Percentiles rank a stretch among this genome's conserved stretches.
Conservation (phyloP, 2,888 invertebrate species). For the Erpobdella octoculata region DNA sequence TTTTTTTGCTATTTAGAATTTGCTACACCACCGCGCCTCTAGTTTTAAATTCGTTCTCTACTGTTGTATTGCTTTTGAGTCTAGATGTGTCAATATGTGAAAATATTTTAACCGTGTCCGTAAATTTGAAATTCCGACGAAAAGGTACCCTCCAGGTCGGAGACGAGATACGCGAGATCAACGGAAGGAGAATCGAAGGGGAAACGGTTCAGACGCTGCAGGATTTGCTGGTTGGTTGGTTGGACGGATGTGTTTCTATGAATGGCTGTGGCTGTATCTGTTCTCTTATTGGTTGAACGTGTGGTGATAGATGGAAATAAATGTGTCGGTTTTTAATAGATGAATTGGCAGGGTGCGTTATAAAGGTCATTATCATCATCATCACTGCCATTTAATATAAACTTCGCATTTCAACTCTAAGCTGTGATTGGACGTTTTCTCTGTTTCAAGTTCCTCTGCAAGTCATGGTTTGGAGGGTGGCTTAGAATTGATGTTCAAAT, state of each 20-base stretch:
- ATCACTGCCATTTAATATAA: neutral
- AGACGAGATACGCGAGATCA: slow-evolving; percentile 97
- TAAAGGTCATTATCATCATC: too few species aligned
- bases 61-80: neutral
- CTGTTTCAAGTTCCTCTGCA: neutral
- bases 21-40: neutral
- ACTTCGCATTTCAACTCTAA: neutral
- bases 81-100: neutral
- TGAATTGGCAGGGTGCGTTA: too few species aligned
- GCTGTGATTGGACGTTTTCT: neutral
- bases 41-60: neutral
- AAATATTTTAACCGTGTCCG: neutral
- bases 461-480: neutral
- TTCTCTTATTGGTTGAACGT: neutral
- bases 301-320: neutral
- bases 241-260: too few species aligned
- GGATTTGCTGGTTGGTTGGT: slow-evolving; percentile 67
- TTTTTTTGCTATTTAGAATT: neutral
- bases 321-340: too few species aligned
- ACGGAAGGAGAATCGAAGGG: slow-evolving; percentile 86
- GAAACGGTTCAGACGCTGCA: slow-evolving; percentile 93
- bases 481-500: neutral
- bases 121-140: too few species aligned
- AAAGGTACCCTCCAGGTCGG: slow-evolving; percentile 91
- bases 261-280: neutral